These are phyloP conservation scores for Drosophila mulleri DNA, from an alignment of 2,888 invertebrate species.

Conservation along the genomic window DNA sequence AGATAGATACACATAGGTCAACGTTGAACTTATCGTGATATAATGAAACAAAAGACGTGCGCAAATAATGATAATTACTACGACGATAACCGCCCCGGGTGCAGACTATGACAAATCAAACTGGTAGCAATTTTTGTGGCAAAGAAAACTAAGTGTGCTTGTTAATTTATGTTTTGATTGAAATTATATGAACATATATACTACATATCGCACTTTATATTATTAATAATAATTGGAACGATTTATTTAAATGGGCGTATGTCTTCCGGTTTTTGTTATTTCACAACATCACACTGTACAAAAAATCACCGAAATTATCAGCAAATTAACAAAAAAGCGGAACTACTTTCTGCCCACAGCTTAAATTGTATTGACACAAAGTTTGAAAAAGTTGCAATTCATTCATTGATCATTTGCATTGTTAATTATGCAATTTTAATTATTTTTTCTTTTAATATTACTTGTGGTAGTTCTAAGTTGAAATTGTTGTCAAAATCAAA, in stretches of 20 bases:
- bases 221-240: neutral
- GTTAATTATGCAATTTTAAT: conserved; percentile 58
- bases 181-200: neutral
- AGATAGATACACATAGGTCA: neutral
- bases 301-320: conserved; percentile 30
- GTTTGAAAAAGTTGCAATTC: conserved; percentile 46
- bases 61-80: conserved; percentile 52
- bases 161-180: neutral
- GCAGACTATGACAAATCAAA: conserved; percentile 28
- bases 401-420: conserved; percentile 36
- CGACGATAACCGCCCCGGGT: conserved; percentile 31
- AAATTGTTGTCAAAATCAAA: neutral
- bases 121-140: neutral
- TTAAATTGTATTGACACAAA: conserved; percentile 4
- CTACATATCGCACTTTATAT: neutral
- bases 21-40: conserved; percentile 16
- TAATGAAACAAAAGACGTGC: conserved; percentile 22
- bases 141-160: neutral
- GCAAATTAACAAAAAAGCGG: neutral
- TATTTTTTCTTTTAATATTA: neutral
- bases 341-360: neutral
- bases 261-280: conserved; percentile 28
- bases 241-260: conserved; percentile 30
- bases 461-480: neutral
- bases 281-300: conserved; percentile 30